Evolutionary conservation across 1,140 invertebrate genomes (phyloP), one percentile per base, ranked within the genome.

Genomic region (Chelonus insularis): DNA sequence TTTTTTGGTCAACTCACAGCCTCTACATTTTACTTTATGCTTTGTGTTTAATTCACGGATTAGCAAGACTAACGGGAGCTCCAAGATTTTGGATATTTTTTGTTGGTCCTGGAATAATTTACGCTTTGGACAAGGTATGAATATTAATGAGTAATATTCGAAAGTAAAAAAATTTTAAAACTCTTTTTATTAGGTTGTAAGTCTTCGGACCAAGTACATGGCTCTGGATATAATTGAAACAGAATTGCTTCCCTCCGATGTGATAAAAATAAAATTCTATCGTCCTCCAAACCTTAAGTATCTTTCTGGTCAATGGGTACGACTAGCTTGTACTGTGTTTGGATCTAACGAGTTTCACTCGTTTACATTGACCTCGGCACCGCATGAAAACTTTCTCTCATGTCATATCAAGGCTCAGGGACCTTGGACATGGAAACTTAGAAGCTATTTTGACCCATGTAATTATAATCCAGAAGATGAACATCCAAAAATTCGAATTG

Each of bases 331-430:
- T 72, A 96, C 95, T 0, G 89, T 91, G 0, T 96, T 99, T 70
- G 87, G 90, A 57, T 89, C 90, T 16, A 90, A 94, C 65, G 97
- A 99, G 77, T 98, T 95, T 80, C 97, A 99, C 79, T 97, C 96
- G 0, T 98, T 99, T 72, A 99, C 97, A 0, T 78, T 99, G 41
- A 99, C 97, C 0, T 99, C 97, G 9, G 96, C 96, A 1, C 97
- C 97, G 0, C 97, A 99, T 71, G 96, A 99, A 76, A 97, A 98
- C 78, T 97, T 92, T 71, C 82, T 99, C 0, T 97, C 95, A 1
- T 95, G 97, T 68, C 97, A 99, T 76, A 98, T 99, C 63, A 97
- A 99, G 80, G 95, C 95, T 0, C 95, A 97, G 76, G 97, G 97
- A 0, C 97, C 97, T 0, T 99, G 97, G 97, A 99, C 97, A 0